Base-by-base conservation (phyloP, 2,888 invertebrate species). In the Meiosimyza decipiens region DNA sequence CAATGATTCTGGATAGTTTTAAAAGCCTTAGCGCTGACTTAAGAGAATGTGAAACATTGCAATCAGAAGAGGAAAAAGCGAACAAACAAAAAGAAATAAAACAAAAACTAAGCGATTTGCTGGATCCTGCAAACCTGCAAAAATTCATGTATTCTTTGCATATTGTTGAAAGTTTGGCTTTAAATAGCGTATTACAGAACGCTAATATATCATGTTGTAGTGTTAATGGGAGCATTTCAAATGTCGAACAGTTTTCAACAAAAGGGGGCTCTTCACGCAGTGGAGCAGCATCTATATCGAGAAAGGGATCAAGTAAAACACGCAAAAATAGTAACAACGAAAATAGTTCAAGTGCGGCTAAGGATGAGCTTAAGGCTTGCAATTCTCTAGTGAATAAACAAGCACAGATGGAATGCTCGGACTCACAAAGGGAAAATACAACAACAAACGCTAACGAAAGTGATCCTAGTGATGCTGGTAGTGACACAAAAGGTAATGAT, bases 81-180 rank as follows among this genome's bases (percentile, higher is more conserved):
- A 78, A 79, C n/a, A 84, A 84, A 72, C 84, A 81, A n/a, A 87
- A 86, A 51, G 80, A 83, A 40, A 83, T 85, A 49, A 86, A 86
- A 71, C 82, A 84, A 69, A 86, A 84, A 77, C 79, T 96, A 63
- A 90, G 92, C 22, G 93, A 94, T 78, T 87, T 97, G 1, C 89
- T 98, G 13, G 95, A 97, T 88, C 95, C 96, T 0, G 92, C 92
- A 47, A 95, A 95, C 84, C 94, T 97, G 0, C 97, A 97, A 87
- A 96, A 96, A 84, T 91, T 98, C 69, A 97, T 97, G 95, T 98
- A 98, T 85, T 96, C 96, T 0, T 87, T 97, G 74, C 96, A 97
- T 85, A 97, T 97, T 77, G 94, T 97, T 0, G 95, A 95, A 84
- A 92, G 92, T 52, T 87, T 95, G 33, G 90, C 87, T 0, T 73